Percentiles rank a stretch among this genome's conserved stretches.
phyloP scores from a whole-genome alignment of 2,888 invertebrate genomes.

The Alloscopus bannaensis region DNA sequence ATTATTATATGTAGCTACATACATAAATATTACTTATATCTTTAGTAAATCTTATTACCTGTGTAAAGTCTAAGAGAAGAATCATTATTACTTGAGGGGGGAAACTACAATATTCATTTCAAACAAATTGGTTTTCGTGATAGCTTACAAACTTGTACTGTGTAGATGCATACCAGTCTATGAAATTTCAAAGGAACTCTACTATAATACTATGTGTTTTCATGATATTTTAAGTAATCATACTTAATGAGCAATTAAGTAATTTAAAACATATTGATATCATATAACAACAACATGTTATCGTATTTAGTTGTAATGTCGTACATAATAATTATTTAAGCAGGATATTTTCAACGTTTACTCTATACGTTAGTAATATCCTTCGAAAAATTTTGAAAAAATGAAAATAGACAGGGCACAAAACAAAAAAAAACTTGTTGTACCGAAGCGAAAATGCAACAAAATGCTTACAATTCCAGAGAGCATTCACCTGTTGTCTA shows the following conservation, averaged over 20 bases:
- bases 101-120: no score
- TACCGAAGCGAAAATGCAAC: slow-evolving; percentile 36
- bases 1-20: slow-evolving; percentile 2
- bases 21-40: slow-evolving; percentile 12
- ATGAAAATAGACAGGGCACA: slow-evolving; percentile 58
- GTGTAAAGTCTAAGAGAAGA: slow-evolving; percentile 15
- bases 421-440: slow-evolving; percentile 56
- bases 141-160: background rate
- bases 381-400: slow-evolving; percentile 26
- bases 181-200: background rate
- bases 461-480: slow-evolving; percentile 4
- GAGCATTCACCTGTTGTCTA: slow-evolving; percentile 28
- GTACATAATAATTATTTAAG: slow-evolving; percentile 1
- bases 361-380: slow-evolving; percentile 33
- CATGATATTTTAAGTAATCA: slow-evolving; percentile 42
- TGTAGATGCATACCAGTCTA: background rate
- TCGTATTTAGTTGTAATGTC: slow-evolving; percentile 6
- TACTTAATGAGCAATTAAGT: slow-evolving; percentile 36
- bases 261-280: slow-evolving; percentile 43
- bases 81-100: no score
- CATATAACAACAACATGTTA: slow-evolving; percentile 27
- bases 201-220: slow-evolving; percentile 33
- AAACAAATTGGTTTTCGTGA: no score
- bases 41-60: slow-evolving; percentile 29
- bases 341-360: slow-evolving; percentile 37